phyloP scores from a whole-genome alignment of 1,140 invertebrate species.

The Goniozus legneri region DNA sequence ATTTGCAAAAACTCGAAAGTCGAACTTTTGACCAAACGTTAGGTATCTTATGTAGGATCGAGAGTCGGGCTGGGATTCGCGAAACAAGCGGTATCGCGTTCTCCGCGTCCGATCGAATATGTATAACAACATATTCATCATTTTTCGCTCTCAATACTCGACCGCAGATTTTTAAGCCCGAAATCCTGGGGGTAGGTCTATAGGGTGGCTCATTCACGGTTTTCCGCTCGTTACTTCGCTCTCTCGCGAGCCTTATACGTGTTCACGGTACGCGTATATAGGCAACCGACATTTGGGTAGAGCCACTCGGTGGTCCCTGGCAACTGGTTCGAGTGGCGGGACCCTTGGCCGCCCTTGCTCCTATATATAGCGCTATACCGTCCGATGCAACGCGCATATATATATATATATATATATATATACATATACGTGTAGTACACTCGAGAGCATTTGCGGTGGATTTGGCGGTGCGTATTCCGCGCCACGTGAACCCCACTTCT shows the following conservation, averaged over 20 bases:
- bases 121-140: too few species aligned
- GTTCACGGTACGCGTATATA: conserved; percentile 3
- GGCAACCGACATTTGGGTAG: conserved; percentile 21
- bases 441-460: conserved; percentile 50
- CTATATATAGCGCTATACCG: background rate
- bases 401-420: background rate
- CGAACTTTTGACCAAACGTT: too few species aligned
- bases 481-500: conserved; percentile 42
- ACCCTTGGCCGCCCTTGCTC: conserved; percentile 9
- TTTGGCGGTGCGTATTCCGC: conserved; percentile 43
- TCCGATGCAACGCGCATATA: background rate
- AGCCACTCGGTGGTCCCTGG: conserved; percentile 43
- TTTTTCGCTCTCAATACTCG: too few species aligned
- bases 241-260: background rate
- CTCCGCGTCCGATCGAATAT: too few species aligned
- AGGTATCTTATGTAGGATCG: too few species aligned
- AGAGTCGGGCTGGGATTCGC: too few species aligned
- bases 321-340: conserved; percentile 53
- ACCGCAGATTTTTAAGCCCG: too few species aligned
- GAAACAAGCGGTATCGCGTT: too few species aligned
- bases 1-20: too few species aligned
- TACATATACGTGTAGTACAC: conserved; percentile 39
- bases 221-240: conserved; percentile 8
- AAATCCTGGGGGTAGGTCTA: too few species aligned
- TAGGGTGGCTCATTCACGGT: too few species aligned